These are phyloP conservation scores for Acleris emargana DNA, from an alignment of 2,888 invertebrate species.

Conservation along the genomic window DNA sequence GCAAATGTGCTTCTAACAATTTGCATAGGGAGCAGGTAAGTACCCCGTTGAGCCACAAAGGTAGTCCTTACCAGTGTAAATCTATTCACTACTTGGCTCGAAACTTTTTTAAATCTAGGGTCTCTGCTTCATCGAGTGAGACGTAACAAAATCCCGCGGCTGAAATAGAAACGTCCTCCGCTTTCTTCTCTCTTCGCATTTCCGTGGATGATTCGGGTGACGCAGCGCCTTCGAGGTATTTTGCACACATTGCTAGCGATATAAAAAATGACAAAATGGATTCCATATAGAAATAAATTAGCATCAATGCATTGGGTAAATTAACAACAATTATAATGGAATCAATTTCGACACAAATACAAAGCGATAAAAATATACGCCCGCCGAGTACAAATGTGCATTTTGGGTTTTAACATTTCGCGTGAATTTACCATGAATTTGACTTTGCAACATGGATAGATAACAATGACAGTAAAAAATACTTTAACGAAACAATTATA, in stretches of 20 bases:
- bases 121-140: neutral
- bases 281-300: neutral
- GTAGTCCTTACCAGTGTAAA: too few species aligned
- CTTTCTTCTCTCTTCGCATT: slow-evolving; percentile 43
- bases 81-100: too few species aligned
- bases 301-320: slow-evolving; percentile 17
- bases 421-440: slow-evolving; percentile 2
- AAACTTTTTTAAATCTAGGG: neutral
- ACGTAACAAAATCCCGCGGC: slow-evolving; percentile 31
- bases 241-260: slow-evolving; percentile 82
- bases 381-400: slow-evolving; percentile 72
- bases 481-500: neutral
- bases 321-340: slow-evolving; percentile 36
- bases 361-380: slow-evolving; percentile 66
- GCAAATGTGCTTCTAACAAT: too few species aligned
- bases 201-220: slow-evolving; percentile 76
- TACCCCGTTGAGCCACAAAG: too few species aligned
- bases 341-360: slow-evolving; percentile 68
- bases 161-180: slow-evolving; percentile 27
- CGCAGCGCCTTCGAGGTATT: slow-evolving; percentile 65
- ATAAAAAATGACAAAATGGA: slow-evolving; percentile 68
- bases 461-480: neutral
- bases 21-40: too few species aligned
- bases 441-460: slow-evolving; percentile 48
- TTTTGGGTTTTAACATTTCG: slow-evolving; percentile 24